Conservation (phyloP, 1,140 invertebrate genomes). For the Ruditapes philippinarum region DNA sequence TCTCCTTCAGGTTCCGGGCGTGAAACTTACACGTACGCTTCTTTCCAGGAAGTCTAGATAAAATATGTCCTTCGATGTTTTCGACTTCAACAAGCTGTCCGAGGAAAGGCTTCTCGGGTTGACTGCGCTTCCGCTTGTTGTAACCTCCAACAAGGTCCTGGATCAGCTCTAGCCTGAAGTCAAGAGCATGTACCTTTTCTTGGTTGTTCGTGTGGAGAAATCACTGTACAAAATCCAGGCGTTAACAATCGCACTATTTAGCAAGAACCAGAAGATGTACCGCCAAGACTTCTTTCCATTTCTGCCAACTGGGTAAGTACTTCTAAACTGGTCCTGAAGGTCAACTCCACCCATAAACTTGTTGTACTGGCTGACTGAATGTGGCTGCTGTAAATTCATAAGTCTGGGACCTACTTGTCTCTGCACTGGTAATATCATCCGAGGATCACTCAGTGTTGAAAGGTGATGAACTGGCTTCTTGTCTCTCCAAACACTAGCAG, state of each 20-base stretch:
- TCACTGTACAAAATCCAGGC: not conserved
- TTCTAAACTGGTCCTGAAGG: not conserved
- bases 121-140: not conserved
- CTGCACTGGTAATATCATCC: not conserved
- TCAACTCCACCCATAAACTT: not conserved
- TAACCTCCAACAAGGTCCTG: not conserved
- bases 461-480: not conserved
- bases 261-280: slow-evolving; percentile 23
- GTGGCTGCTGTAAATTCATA: not conserved
- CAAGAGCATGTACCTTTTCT: not conserved
- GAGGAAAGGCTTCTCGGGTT: not conserved
- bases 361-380: not conserved
- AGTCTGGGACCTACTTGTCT: not conserved
- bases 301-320: not conserved
- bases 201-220: not conserved
- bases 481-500: not conserved
- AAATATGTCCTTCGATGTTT: too few species aligned
- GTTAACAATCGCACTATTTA: slow-evolving; percentile 8
- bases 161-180: slow-evolving; percentile 4
- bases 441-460: not conserved
- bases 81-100: not conserved
- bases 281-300: not conserved
- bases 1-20: not conserved
- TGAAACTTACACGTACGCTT: not conserved
- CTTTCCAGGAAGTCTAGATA: not conserved